Base-by-base conservation (phyloP, 2,113 vertebrate species). In the Chaetodon auriga region DNA sequence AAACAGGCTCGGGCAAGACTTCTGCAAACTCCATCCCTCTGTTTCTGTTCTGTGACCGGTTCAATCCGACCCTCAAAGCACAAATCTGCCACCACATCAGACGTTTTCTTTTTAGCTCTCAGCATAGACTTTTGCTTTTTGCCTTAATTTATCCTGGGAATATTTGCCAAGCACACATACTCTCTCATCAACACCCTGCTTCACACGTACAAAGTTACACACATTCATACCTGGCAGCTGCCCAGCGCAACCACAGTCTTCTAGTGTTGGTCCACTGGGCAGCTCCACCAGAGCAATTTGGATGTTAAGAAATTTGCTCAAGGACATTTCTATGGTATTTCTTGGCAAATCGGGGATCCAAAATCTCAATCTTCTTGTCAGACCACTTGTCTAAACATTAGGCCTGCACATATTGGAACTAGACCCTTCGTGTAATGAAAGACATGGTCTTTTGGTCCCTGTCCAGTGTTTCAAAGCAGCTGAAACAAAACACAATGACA, bases 111-210 rank as follows among this genome's bases (percentile, higher is more conserved):
- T 85, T 78, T 70, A 86, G 76, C 68, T 87, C 82, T 85, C 82
- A 57, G 80, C 78, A 69, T 72, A 81, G 87, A 80, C 75, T 62
- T 71, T 65, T 84, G 68, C 80, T 80, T 87, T 87, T 86, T 80
- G 46, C 58, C 90, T 81, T 83, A 75, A 89, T 90, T 92, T 91
- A 91, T 87, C 90, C 82, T 68, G 63, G 87, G 85, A 80, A 83
- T 92, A 86, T 93, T 93, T 93, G 85, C 88, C 85, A 80, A 80
- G 84, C 83, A 91, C 92, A 93, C 85, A 91, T 69, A 38, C 78
- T 76, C 75, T 82, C 92, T 93, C 84, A 92, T 91, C 83, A 75
- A 88, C 78, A 75, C 75, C 74, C 76, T 49, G 30, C 81, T 84
- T 89, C 83, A 88, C 89, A 89, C 78, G n/a, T 78, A 75, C 91